Base-by-base conservation (phyloP, 2,888 invertebrate species). In the Allacma fusca region DNA sequence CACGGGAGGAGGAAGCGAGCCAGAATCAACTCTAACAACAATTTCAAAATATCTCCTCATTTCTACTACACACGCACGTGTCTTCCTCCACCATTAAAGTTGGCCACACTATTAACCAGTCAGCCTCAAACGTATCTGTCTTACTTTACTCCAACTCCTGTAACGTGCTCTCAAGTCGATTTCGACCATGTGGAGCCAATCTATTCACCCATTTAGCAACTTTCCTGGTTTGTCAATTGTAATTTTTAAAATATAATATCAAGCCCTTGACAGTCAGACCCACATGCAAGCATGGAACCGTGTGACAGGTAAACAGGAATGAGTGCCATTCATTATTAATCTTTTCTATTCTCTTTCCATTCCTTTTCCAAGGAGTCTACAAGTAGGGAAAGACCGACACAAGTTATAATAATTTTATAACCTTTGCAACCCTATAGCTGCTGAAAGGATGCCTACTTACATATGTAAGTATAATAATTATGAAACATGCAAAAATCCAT, bases 41-140 rank as follows among this genome's bases (percentile, higher is more conserved):
- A 71, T 28, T 71, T 71, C 59, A 50, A 71, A 71, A 71, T 71
- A 71, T 71, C 71, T 71, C 40, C 43, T 21, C 71, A 57, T 13
- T 57, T 57, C 57, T 28, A 57, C 62, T 62, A 62, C 62, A 24
- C 71, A 57, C 29, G 71, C 70, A 70, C 70, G 70, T 70, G 70
- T 70, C 57, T 29, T 34, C 24, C 57, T 28, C 24, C 29, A 19
- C 71, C n/a, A 50, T 70, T 70, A 50, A 71, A 71, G 71, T 71
- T 71, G 57, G 57, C 59, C 71, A 71, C 57, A 50, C 71, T 57
- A 24, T 57, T 29, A 29, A 57, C 57, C 24, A 29, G 68, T 26
- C 71, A 71, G 1, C 24, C 59, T 21, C 43, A 26, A 29, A 65
- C 29, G 7, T 50, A 13, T 50, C 50, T n/a, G n/a, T 50, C 26